phyloP scores from a whole-genome alignment of 2,797 vertebrate species.

The Antennarius maculatus region DNA sequence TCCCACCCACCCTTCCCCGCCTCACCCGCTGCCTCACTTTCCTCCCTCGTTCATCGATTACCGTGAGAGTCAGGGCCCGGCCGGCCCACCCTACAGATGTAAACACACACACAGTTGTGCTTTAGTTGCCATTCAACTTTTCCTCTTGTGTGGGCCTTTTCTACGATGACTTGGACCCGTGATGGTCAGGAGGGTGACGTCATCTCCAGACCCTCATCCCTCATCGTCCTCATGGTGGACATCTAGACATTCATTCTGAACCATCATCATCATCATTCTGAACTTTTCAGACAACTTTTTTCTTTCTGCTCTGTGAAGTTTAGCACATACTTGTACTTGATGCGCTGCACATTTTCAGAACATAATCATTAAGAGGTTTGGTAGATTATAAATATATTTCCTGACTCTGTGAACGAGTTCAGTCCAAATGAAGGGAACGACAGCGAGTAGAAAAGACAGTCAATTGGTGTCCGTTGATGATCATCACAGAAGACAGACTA shows the following conservation, averaged over 20 bases:
- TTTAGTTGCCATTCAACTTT: constrained; percentile 69
- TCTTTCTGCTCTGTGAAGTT: too few relatives aligned
- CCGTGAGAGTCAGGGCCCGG: constrained; percentile 80
- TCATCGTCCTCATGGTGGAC: neutral
- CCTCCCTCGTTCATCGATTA: constrained; percentile 82
- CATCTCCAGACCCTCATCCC: neutral
- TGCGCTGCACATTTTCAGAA: too few relatives aligned
- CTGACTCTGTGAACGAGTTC: too few relatives aligned
- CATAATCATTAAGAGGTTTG: too few relatives aligned
- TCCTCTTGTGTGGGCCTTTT: constrained; percentile 33
- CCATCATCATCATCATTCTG: neutral
- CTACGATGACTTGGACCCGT: constrained; percentile 17
- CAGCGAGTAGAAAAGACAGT: too few relatives aligned
- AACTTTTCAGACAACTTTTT: too few relatives aligned
- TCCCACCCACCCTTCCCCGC: constrained; percentile 63
- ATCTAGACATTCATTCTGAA: constrained; percentile 1
- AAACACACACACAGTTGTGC: constrained; percentile 81
- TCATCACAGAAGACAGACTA: too few relatives aligned
- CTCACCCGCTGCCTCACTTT: constrained; percentile 61
- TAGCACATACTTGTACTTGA: too few relatives aligned
- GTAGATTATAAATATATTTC: too few relatives aligned
- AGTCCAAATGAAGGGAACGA: too few relatives aligned
- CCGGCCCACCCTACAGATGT: constrained; percentile 80
- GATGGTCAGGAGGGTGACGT: neutral
- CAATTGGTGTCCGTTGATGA: too few relatives aligned